Evolutionary conservation across 2,113 vertebrate species (phyloP), one percentile per base, ranked within the genome.

Genomic region (Oryzias curvinotus): DNA sequence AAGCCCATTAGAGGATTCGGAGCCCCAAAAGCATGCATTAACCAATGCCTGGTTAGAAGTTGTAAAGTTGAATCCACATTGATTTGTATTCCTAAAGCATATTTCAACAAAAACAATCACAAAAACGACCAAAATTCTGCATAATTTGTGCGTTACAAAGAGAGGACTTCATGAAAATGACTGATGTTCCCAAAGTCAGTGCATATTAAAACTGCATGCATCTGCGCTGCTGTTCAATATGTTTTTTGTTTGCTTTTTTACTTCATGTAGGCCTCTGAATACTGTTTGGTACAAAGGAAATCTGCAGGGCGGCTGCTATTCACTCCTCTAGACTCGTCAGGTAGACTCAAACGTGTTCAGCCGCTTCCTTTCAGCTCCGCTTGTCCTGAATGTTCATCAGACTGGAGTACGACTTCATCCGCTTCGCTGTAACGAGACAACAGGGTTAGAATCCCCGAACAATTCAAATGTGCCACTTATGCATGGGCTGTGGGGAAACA

Each of bases 381-480:
- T 96, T 97, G 92, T 96, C 95, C 90, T 96, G 95, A 88, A 98
- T 94, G 85, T 94, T 94, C 83, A 93, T 91, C 85, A 95, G 84
- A 75, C 87, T 96, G 88, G 87, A 78, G 89, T 90, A 94, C 57
- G 95, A 95, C 84, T 94, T 95, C 14, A 94, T 93, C 79, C 97
- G 92, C 45, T 96, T 98, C 68, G 96, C 96, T 99, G 86, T 52
- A 73, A 69, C 76, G 82, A 88, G 63, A 83, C 15, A 70, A 73
- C 7, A 15, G 1, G 4, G 30, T 36, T 36, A 36, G 36, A 36
- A 36, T 28, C 26, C 26, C 26, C 26, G 6, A 28, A 7, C 26
- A 28, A 28, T 28, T 28, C 5, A 28, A 6, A 28, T 7, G 6
- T 28, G 26, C 26, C 26, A 28, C 26, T 28, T 28, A 28, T 28